Base-by-base conservation (phyloP, 2,797 vertebrate genomes). In the Mastacembelus armatus region DNA sequence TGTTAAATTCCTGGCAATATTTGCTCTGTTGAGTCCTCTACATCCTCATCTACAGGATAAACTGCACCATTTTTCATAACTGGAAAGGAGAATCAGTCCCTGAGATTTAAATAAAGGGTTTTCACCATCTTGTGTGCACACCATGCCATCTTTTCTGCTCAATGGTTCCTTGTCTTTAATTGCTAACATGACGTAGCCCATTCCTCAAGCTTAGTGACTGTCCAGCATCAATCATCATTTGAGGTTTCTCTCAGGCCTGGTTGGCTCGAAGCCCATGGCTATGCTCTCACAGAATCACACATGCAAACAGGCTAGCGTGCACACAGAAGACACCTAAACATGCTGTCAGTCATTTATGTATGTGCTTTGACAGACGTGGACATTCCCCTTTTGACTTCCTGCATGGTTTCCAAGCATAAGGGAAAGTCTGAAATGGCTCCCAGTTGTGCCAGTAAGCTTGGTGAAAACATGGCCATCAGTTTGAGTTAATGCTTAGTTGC, bases 121-220 rank as follows among this genome's bases (percentile, higher is more conserved):
- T 64, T 61, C 44, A 35, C 18, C 30, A 15, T 74, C 58, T 10
- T 39, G 14, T 62, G 15, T 18, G 39, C 39, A 29, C 47, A 49
- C 40, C 18, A n/a, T n/a, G n/a, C n/a, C 38, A 24, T 58, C 77
- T 72, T 71, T 83, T 71, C 63, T 47, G 8, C 75, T 61, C 60
- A 80, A 79, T 88, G 83, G 80, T 15, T 72, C 79, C 78, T 81
- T 32, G 58, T 69, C 44, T 87, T 54, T 89, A 79, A 86, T 88
- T 88, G 80, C 86, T 74, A 83, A 84, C 63, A 64, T 75, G 84
- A 78, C 58, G 47, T 78, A 64, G 80, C 72, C 60, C 66, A 77
- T 91, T 91, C 78, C 86, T 91, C 90, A 90, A 83, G 56, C 72
- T 78, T 66, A 87, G 83, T 69, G 71, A 87, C 88, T 88, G 83